A percentile compares a stretch with the other conserved stretches of the same genome.
Conservation (phyloP, 1,140 invertebrate genomes). For the Zaprionus vittiger region DNA sequence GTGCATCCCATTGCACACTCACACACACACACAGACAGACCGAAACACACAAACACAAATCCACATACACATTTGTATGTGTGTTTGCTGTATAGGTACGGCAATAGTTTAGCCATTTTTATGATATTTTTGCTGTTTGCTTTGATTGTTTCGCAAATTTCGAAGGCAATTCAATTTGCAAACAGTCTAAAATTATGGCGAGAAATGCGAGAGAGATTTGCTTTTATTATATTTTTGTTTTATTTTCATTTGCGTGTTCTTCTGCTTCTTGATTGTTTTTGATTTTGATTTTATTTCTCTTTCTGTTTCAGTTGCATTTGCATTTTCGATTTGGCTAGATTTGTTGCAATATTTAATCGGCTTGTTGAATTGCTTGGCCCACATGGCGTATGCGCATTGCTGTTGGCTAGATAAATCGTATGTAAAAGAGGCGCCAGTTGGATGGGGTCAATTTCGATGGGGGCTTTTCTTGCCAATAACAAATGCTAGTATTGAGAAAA, state of each 20-base stretch:
- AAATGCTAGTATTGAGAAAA: neutral
- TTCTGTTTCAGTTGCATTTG: neutral
- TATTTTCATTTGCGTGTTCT: neutral
- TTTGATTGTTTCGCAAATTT: constrained; percentile 54
- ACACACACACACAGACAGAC: neutral
- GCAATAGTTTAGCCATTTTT: constrained; percentile 52
- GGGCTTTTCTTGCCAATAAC: neutral
- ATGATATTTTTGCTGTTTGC: constrained; percentile 45
- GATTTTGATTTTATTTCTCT: constrained; percentile 14
- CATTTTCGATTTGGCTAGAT: constrained; percentile 11
- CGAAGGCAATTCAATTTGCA: constrained; percentile 50
- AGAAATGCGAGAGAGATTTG: constrained; percentile 27
- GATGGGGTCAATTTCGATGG: neutral
- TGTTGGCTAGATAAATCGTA: constrained; percentile 21
- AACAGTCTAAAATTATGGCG: constrained; percentile 41
- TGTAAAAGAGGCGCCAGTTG: constrained; percentile 12
- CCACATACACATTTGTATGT: neutral
- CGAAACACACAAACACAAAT: neutral
- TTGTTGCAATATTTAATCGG: constrained; percentile 32
- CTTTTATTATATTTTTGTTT: constrained; percentile 9
- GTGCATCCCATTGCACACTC: constrained; percentile 28
- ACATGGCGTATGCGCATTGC: constrained; percentile 46
- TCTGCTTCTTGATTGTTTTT: constrained; percentile 1
- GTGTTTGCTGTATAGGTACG: constrained; percentile 9
- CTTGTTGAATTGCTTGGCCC: constrained; percentile 17